Evolutionary conservation across 2,888 invertebrate species (phyloP).

Genomic region (Pachliopta kotzebuea): DNA sequence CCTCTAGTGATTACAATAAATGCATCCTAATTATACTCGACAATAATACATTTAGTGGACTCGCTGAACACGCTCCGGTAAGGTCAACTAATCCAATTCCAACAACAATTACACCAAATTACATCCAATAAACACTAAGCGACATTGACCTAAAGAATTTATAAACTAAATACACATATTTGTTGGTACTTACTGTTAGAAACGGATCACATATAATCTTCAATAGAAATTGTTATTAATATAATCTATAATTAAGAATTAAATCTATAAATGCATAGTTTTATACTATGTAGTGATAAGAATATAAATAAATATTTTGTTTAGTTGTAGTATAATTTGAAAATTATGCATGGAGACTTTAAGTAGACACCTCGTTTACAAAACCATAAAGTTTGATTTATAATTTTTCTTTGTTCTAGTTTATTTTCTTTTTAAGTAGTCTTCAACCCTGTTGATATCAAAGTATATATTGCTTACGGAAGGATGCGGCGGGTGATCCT

Average conservation of each 20-base stretch:
- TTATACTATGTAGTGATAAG: too few relatives aligned
- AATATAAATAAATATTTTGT: neutral
- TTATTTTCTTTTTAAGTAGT: neutral
- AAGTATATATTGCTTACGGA: slow-evolving; percentile 81
- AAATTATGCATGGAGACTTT: neutral
- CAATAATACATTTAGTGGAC: slow-evolving; percentile 12
- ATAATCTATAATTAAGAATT: neutral
- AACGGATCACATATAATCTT: slow-evolving; percentile 4
- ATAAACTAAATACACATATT: slow-evolving; percentile 20
- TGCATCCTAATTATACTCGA: slow-evolving; percentile 25
- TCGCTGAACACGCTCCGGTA: slow-evolving; percentile 9
- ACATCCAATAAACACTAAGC: slow-evolving; percentile 33
- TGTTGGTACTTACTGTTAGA: slow-evolving; percentile 30
- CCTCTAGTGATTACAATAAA: slow-evolving; percentile 18
- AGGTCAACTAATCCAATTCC: slow-evolving; percentile 30
- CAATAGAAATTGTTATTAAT: neutral
- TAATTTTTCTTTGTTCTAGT: neutral
- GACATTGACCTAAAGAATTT: slow-evolving; percentile 31
- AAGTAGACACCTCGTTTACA: neutral
- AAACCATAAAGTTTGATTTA: too few relatives aligned
- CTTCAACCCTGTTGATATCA: neutral
- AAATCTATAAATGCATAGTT: neutral
- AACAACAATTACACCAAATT: slow-evolving; percentile 32
- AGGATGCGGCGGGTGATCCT: slow-evolving; percentile 83
- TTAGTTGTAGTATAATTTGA: neutral